These are phyloP conservation scores for Hydrochoerus hydrochaeris DNA, from an alignment of 2,113 vertebrate genomes.

Conservation along the genomic window DNA sequence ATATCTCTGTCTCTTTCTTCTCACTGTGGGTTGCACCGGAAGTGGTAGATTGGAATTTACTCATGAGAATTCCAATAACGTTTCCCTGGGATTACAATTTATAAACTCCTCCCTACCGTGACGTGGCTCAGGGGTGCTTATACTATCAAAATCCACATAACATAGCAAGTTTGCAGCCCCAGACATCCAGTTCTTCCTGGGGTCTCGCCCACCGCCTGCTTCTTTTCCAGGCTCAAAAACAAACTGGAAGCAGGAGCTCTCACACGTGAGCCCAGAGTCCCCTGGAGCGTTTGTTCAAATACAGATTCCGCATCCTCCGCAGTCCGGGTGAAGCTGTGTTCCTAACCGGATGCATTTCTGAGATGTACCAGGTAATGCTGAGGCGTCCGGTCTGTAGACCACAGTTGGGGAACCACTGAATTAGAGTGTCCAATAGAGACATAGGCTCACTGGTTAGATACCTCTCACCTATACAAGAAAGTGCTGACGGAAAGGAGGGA, in stretches of 20 bases:
- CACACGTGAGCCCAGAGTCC: not conserved
- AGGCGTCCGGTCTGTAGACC: not conserved
- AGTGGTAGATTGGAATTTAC: not conserved
- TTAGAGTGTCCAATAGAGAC: not conserved
- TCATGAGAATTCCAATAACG: not conserved
- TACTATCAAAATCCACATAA: not conserved
- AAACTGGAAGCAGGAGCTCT: not conserved
- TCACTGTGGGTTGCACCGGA: not conserved
- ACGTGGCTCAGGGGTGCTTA: not conserved
- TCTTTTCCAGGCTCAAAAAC: not conserved
- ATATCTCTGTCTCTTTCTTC: not conserved
- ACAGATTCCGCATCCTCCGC: not conserved
- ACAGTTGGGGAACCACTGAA: not conserved
- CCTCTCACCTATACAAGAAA: not conserved
- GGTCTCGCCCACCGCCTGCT: not conserved
- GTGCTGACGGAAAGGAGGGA: not conserved
- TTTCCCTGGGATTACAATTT: not conserved
- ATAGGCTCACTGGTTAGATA: not conserved
- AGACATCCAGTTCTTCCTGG: not conserved
- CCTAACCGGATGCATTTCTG: not conserved
- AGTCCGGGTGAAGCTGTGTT: not conserved
- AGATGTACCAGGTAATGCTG: not conserved
- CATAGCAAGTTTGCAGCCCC: not conserved
- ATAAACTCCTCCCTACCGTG: not conserved
- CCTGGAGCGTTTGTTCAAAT: not conserved